These are phyloP conservation scores for Mirza zaza DNA, from an alignment of 2,113 vertebrate species.

Conservation along the genomic window DNA sequence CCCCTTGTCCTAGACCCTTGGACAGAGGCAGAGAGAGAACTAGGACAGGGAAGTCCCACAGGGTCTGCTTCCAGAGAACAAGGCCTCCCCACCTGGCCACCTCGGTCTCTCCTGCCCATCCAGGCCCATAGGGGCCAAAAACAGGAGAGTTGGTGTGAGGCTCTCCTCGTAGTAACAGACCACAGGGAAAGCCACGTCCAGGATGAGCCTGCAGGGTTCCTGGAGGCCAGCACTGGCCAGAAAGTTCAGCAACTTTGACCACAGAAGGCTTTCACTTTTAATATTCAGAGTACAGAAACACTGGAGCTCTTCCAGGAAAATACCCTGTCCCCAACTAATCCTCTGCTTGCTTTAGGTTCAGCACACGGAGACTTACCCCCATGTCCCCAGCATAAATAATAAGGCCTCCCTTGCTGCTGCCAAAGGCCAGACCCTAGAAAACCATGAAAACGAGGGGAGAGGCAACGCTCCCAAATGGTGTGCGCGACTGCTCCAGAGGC, in stretches of 20 bases:
- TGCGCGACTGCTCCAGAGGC: not conserved
- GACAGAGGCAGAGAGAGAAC: not conserved
- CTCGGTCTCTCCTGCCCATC: not conserved
- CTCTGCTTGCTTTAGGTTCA: not conserved
- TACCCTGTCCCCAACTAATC: not conserved
- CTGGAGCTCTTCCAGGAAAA: not conserved
- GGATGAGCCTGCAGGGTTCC: not conserved
- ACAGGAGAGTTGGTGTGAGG: accelerated
- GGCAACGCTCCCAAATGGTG: not conserved
- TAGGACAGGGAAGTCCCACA: not conserved
- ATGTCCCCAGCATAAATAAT: not conserved
- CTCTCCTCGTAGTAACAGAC: not conserved
- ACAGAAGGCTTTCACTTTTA: not conserved
- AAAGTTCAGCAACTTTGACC: not conserved
- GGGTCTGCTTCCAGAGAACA: not conserved
- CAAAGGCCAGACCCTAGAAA: not conserved
- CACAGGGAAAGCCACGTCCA: not conserved
- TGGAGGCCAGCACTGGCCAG: not conserved
- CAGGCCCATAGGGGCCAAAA: not conserved
- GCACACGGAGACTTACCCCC: not conserved
- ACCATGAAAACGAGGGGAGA: not conserved
- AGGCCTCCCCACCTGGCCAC: not conserved
- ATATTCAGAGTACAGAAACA: not conserved
- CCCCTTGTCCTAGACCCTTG: not conserved
- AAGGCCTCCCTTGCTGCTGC: not conserved